These are phyloP conservation scores for Adrianichthys oophorus DNA, from an alignment of 2,797 vertebrate genomes.

Conservation along the genomic window DNA sequence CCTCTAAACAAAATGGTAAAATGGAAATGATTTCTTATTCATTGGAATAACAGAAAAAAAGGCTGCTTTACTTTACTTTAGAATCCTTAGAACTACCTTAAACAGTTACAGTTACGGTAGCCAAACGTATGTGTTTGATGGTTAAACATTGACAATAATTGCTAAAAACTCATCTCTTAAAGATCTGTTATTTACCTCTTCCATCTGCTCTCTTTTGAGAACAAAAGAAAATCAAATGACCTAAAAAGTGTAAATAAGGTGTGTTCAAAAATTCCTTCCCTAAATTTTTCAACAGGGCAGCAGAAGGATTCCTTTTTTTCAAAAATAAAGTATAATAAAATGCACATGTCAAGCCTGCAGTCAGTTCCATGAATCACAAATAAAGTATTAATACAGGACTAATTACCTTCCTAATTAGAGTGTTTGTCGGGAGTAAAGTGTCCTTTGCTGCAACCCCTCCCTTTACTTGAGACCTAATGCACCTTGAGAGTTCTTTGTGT, in stretches of 20 bases:
- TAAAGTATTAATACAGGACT: constrained; percentile 68
- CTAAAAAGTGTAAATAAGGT: not conserved
- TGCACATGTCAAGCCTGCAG: constrained; percentile 51
- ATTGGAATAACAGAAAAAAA: too few relatives aligned
- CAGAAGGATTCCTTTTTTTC: constrained; percentile 38
- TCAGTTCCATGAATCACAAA: constrained; percentile 68
- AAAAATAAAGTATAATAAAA: constrained; percentile 60
- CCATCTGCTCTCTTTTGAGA: too few relatives aligned
- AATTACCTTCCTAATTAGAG: constrained; percentile 64
- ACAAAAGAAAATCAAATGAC: too few relatives aligned
- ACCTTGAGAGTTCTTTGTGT: constrained; percentile 20
- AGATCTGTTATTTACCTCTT: too few relatives aligned
- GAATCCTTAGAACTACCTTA: too few relatives aligned
- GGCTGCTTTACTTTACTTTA: too few relatives aligned
- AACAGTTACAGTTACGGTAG: too few relatives aligned
- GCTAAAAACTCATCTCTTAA: too few relatives aligned
- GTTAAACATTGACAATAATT: too few relatives aligned
- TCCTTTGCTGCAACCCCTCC: constrained; percentile 30
- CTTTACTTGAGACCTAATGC: constrained; percentile 8
- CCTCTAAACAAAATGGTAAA: too few relatives aligned
- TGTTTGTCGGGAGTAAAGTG: constrained; percentile 41
- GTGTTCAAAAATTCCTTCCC: constrained; percentile 1
- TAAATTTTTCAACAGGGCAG: constrained; percentile 12
- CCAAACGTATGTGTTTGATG: too few relatives aligned
- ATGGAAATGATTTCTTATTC: too few relatives aligned